Base-by-base conservation (phyloP, 2,888 invertebrate genomes). In the Hypsopygia costalis region DNA sequence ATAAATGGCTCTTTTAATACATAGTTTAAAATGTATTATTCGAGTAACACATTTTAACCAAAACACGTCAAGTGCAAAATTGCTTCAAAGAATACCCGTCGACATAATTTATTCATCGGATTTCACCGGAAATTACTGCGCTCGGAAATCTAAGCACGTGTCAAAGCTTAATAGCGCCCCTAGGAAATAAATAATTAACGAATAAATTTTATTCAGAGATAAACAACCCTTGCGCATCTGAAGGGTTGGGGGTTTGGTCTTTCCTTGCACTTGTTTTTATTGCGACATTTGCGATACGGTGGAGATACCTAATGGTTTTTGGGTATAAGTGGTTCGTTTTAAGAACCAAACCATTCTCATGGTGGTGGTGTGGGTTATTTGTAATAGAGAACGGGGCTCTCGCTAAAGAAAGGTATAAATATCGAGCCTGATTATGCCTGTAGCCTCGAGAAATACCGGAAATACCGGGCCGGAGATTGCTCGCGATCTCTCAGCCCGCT, bases 151-250 rank as follows among this genome's bases (percentile, higher is more conserved):
- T 27, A 27, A 33, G 28, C 39, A 39, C 39, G 39, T 39, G 39
- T 39, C 39, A 34, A 38, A 33, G 33, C 39, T 39, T 39, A 39
- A 39, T 34, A 20, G 20, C 29, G 10, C 27, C 38, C 33, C 39
- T 10, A 10, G 27, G 33, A 39, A 39, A 39, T 39, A 39, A 39
- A 39, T 39, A 39, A 39, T 39, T 39, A 39, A 39, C 33, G 39
- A 39, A 39, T 39, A 39, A 39, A 39, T 31, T 31, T 31, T 33
- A 39, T 33, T 33, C 32, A 10, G 20, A 37, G 39, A 39, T 39
- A 39, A 33, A 39, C 39, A 33, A 22, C 39, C 37, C 7, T n/a
- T 2, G 31, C 11, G 30, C 30, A 6, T 3, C 10, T 16, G 10
- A 39, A 33, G 39, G 39, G 39, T 39, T 33, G 31, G 8, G 6